A percentile compares a stretch with the other conserved stretches of the same genome.
Evolutionary conservation across 2,797 vertebrate genomes (phyloP).

Genomic region (Myotis daubentonii): DNA sequence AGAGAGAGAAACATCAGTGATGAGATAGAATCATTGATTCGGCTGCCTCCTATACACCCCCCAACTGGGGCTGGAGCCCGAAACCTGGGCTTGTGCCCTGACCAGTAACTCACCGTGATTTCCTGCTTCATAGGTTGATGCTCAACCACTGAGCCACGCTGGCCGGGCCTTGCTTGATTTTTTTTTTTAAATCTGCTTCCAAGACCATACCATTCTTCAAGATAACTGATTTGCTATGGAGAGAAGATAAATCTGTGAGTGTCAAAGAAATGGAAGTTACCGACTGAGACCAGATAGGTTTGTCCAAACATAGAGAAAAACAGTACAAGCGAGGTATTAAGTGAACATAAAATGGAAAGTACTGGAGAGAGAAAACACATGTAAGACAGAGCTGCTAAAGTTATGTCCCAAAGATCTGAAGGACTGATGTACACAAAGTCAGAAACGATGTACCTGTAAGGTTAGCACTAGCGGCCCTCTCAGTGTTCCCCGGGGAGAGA

Average conservation of each 20-base stretch:
- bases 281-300: neutral
- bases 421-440: neutral
- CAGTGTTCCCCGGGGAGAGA: neutral
- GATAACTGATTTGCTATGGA: neutral
- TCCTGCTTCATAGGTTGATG: no score
- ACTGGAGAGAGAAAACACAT: neutral
- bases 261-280: neutral
- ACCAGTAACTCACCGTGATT: no score
- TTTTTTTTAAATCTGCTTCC: neutral
- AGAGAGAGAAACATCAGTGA: no score
- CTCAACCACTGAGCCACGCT: no score
- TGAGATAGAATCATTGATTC: no score
- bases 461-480: neutral
- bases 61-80: no score
- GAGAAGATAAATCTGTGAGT: slow-evolving; percentile 1
- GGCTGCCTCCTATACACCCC: no score
- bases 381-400: neutral
- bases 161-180: neutral
- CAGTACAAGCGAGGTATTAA: neutral
- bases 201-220: neutral
- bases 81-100: no score
- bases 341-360: neutral
- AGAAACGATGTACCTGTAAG: neutral
- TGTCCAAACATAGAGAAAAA: neutral
- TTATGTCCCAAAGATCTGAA: neutral